These are phyloP conservation scores for Blastomussa wellsi DNA, from an alignment of 92 coral and sea anemone species.

Conservation along the genomic window DNA sequence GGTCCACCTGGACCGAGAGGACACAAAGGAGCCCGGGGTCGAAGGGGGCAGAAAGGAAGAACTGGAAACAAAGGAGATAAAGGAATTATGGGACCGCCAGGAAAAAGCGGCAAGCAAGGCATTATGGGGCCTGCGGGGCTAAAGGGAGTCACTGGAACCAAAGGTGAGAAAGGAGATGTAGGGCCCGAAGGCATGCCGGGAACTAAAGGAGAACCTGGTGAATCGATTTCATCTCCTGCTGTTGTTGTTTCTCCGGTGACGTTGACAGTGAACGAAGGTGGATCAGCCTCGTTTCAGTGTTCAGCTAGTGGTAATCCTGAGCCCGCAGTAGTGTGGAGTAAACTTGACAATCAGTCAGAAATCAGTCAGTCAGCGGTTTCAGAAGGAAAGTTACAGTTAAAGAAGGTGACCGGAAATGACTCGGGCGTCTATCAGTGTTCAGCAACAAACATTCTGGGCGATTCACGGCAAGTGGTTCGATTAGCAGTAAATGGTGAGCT, in stretches of 20 bases:
- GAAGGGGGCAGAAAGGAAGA: neutral
- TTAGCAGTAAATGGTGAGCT: too few relatives aligned
- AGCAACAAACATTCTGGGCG: neutral
- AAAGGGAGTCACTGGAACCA: constrained; percentile 17
- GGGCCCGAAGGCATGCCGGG: constrained; percentile 17
- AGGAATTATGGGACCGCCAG: constrained; percentile 22
- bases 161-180: constrained; percentile 22
- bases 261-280: neutral
- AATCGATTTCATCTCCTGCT: constrained; percentile 14
- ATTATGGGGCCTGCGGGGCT: neutral
- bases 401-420: too few relatives aligned
- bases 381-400: too few relatives aligned
- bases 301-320: too few relatives aligned
- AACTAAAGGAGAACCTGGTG: constrained; percentile 21
- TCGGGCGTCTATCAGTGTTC: too few relatives aligned
- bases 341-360: too few relatives aligned
- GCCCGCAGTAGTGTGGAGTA: constrained; percentile 22
- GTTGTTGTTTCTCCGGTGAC: constrained; percentile 6
- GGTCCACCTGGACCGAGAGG: too few relatives aligned
- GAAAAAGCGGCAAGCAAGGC: constrained; percentile 10
- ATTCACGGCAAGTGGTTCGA: too few relatives aligned
- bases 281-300: too few relatives aligned
- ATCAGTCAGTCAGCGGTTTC: too few relatives aligned
- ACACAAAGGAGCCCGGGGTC: too few relatives aligned
- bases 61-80: constrained; percentile 6